A percentile compares a stretch with the other conserved stretches of the same genome.
These are phyloP conservation scores for Pentalonia nigronervosa DNA, from an alignment of 1,140 invertebrate genomes.

Conservation along the genomic window DNA sequence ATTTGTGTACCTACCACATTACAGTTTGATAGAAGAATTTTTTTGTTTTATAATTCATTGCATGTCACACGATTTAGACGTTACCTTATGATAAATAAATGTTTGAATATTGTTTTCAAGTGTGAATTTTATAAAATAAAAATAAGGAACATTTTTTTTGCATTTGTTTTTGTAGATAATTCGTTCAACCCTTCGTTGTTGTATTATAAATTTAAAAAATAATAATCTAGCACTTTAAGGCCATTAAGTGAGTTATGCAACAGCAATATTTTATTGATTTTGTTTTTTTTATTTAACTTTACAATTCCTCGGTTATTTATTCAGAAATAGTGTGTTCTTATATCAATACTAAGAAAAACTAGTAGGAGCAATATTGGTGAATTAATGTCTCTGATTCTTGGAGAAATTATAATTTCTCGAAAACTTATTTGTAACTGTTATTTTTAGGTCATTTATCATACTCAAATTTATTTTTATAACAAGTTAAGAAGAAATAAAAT, in stretches of 20 bases:
- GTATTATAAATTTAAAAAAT: neutral
- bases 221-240: neutral
- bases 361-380: neutral
- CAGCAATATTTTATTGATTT: neutral
- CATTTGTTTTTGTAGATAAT: neutral
- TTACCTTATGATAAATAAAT: neutral
- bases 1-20: neutral
- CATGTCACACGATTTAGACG: neutral
- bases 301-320: neutral
- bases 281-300: neutral
- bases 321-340: neutral
- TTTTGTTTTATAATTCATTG: neutral
- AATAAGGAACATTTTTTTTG: neutral
- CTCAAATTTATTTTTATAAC: too few species aligned
- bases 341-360: neutral
- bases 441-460: too few species aligned
- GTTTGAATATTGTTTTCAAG: neutral
- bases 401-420: neutral
- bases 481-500: too few species aligned
- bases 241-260: neutral
- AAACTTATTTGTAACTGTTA: neutral
- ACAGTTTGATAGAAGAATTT: neutral
- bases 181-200: neutral
- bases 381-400: neutral
- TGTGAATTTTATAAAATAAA: neutral